Evolutionary conservation across 2,113 vertebrate species (phyloP), one percentile per base, ranked within the genome.

Genomic region (Aegotheles bennettii): DNA sequence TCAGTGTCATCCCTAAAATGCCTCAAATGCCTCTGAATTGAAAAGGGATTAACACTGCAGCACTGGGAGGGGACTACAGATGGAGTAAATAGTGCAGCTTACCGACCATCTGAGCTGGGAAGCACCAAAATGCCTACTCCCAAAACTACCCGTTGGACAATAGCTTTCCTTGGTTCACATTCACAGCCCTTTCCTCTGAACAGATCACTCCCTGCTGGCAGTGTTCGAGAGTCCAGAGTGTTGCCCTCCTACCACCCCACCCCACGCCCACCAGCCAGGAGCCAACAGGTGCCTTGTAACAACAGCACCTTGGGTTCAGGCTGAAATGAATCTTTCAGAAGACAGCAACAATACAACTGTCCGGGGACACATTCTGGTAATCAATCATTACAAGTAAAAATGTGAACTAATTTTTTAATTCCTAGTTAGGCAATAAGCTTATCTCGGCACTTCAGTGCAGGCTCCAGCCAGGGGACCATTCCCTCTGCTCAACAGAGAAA

Each of bases 151-250:
- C 29, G 19, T 28, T 36, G 21, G 36, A 26, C 36, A 83, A 57
- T 0, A 60, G 57, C 31, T 45, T 60, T 33, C 28, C 36, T 45
- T 26, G 48, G 31, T 40, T 73, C 63, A 47, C 5, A 35, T 40
- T 73, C 63, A 47, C 5, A 35, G 70, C 9, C n/a, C 25, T n/a
- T 40, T 61, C 29, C 64, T 38, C 17, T 7, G 14, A 87, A 51
- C 6, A 45, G 14, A 50, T 57, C 14, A 54, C 26, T 35, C 31
- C 33, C 31, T 6, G 4, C 1, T 2, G 2, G 47, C 45, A 29
- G 9, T 9, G 28, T 0, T 54, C 7, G n/a, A 43, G 25, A n/a
- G 31, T 36, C 28, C 18, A 1, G 10, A 56, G 57, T 3, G 7
- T 1, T 78, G 69, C 4, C 36, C 28, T 78, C 63, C 40, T 12